Percentiles rank a stretch among this genome's conserved stretches.
Conservation (phyloP, 2,888 invertebrate species). For the Harmothoe impar region DNA sequence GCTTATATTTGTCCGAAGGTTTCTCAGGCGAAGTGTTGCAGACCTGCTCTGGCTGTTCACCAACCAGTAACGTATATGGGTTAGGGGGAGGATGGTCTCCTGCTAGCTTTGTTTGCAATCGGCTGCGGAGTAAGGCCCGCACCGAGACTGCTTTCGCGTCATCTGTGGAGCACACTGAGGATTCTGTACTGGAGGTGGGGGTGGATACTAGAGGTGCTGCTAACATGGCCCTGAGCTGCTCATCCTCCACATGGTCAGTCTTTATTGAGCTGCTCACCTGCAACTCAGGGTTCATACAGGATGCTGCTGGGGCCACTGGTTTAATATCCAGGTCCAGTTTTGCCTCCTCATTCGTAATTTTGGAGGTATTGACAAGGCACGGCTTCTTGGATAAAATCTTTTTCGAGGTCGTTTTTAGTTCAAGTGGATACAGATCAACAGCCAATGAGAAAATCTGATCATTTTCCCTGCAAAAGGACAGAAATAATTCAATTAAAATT, state of each 20-base stretch:
- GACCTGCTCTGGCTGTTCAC: not conserved
- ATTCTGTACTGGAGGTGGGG: not conserved
- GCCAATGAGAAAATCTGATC: conserved; percentile 95
- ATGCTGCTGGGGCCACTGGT: not conserved
- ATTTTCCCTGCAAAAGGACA: conserved; percentile 84
- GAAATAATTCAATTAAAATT: not conserved
- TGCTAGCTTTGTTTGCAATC: not conserved
- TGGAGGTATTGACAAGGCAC: conserved; percentile 30
- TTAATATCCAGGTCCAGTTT: not conserved
- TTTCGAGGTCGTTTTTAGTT: conserved; percentile 91
- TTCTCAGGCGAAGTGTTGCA: not conserved
- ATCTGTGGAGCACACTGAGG: not conserved
- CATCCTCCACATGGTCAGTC: not conserved
- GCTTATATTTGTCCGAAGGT: conserved; percentile 52
- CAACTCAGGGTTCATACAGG: not conserved
- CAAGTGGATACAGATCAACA: conserved; percentile 88
- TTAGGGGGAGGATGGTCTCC: not conserved
- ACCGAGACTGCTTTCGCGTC: not conserved
- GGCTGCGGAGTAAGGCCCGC: not conserved
- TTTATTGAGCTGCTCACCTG: not conserved
- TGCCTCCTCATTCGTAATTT: not conserved
- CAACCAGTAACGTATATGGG: no score
- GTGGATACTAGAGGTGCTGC: not conserved
- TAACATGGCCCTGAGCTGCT: not conserved
- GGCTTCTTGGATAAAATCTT: conserved; percentile 68